phyloP scores from a whole-genome alignment of 2,113 vertebrate species.

The Upupa epops region DNA sequence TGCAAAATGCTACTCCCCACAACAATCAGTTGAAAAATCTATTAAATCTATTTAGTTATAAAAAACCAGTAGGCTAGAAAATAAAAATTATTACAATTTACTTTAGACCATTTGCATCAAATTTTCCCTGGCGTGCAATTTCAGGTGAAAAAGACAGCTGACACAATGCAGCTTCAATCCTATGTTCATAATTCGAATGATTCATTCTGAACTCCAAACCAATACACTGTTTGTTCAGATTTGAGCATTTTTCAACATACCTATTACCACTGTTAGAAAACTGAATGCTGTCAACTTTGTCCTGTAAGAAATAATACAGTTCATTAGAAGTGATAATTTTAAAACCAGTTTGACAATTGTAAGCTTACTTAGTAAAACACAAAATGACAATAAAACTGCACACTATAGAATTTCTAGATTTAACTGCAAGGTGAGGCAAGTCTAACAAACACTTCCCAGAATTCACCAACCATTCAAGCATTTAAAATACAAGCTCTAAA shows the following conservation, averaged over 20 bases:
- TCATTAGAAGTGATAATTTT: not conserved
- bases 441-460: not conserved
- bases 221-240: not conserved
- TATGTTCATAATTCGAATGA: not conserved
- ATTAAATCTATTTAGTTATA: not conserved
- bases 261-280: slow-evolving; percentile 92
- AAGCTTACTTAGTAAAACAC: not conserved
- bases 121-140: not conserved
- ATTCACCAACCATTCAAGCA: not conserved
- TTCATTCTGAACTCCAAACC: not conserved
- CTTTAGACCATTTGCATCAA: not conserved
- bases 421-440: not conserved
- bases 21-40: not conserved
- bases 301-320: slow-evolving; percentile 72
- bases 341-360: not conserved
- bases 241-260: slow-evolving; percentile 71
- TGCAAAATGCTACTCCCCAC: accelerated
- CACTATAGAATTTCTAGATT: not conserved
- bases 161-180: not conserved
- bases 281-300: slow-evolving; percentile 98
- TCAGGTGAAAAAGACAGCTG: not conserved
- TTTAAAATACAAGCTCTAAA: not conserved
- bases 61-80: not conserved
- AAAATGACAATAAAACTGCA: not conserved
- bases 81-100: accelerated